Conservation (phyloP, 1,140 invertebrate species). For the Conopomorpha cramerella region DNA sequence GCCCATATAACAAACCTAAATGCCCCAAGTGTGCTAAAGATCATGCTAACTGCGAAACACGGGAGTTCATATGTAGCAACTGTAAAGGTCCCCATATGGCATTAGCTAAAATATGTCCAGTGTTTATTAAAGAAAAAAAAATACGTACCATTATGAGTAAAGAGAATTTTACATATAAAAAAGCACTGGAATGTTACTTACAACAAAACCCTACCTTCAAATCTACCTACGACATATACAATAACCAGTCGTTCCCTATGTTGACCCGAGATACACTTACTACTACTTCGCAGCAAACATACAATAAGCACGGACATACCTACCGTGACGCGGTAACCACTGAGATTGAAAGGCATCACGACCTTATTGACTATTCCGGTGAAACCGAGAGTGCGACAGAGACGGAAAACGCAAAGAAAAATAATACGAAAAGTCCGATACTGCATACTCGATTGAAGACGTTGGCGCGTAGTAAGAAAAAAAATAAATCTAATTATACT, state of each 20-base stretch:
- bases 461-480: too few relatives aligned
- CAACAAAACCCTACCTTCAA: neutral
- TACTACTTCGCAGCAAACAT: too few relatives aligned
- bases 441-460: too few relatives aligned
- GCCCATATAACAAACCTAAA: neutral
- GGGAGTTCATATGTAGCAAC: slow-evolving; percentile 1
- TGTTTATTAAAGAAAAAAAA: neutral
- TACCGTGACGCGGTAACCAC: neutral
- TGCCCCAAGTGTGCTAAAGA: slow-evolving; percentile 2
- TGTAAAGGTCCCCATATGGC: slow-evolving; percentile 2
- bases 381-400: neutral
- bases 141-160: neutral
- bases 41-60: slow-evolving; percentile 2
- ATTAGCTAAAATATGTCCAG: neutral
- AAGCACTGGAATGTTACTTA: neutral
- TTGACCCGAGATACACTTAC: neutral
- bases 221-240: neutral
- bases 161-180: neutral
- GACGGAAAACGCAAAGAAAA: too few relatives aligned
- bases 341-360: neutral
- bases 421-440: too few relatives aligned
- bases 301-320: too few relatives aligned
- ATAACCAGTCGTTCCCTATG: too few relatives aligned
- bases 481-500: too few relatives aligned
- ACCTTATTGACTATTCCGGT: neutral